phyloP scores from a whole-genome alignment of 2,797 vertebrate species.

The Craterocephalus amniculus region DNA sequence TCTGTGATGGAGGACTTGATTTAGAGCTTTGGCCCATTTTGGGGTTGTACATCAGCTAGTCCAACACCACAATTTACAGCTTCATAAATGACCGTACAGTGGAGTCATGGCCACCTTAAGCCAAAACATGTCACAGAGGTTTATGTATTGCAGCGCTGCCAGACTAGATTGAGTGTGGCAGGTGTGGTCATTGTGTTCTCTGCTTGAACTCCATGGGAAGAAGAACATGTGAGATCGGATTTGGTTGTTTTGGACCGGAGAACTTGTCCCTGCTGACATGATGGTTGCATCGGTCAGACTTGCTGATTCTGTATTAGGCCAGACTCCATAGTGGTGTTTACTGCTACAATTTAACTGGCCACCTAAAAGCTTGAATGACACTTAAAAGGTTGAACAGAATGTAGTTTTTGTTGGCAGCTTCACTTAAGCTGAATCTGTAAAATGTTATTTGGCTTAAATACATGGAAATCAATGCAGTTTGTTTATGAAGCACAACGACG shows the following conservation, averaged over 20 bases:
- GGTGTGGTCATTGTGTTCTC: slow-evolving; percentile 33
- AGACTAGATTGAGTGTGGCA: slow-evolving; percentile 18
- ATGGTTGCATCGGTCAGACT: not conserved
- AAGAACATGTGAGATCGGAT: not conserved
- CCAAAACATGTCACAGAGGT: slow-evolving; percentile 15
- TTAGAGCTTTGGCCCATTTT: not conserved
- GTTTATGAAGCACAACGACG: too few relatives aligned
- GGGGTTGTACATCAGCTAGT: slow-evolving; percentile 5
- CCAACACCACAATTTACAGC: slow-evolving; percentile 6
- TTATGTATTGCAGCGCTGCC: slow-evolving; percentile 27
- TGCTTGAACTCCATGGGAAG: slow-evolving; percentile 6
- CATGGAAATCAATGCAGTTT: too few relatives aligned
- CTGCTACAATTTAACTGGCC: too few relatives aligned
- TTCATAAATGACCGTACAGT: slow-evolving; percentile 26
- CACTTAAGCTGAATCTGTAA: not conserved
- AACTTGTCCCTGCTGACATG: not conserved
- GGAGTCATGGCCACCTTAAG: slow-evolving; percentile 11
- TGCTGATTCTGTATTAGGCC: not conserved
- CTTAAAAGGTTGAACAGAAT: not conserved
- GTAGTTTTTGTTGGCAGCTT: not conserved
- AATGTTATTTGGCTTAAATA: too few relatives aligned
- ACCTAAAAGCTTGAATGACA: not conserved
- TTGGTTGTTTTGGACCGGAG: not conserved
- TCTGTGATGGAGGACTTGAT: not conserved
- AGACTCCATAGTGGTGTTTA: not conserved